Evolutionary conservation across 2,113 vertebrate species (phyloP).

Genomic region (Rattus rattus): DNA sequence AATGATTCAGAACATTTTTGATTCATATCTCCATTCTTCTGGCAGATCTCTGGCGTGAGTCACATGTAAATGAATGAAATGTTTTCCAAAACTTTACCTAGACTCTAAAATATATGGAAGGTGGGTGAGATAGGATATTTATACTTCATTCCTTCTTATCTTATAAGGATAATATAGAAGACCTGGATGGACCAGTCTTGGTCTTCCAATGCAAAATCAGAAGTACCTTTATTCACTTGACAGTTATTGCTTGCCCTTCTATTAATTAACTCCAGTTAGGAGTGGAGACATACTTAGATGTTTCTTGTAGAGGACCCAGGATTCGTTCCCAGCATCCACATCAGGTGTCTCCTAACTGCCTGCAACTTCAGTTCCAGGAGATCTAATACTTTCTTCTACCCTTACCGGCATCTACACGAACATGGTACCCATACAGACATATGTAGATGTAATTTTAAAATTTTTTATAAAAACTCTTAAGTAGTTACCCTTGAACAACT

Average conservation of each 20-base stretch:
- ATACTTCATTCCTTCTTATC: not conserved
- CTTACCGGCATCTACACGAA: not conserved
- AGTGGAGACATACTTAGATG: not conserved
- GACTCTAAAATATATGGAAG: constrained; percentile 53
- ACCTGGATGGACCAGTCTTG: not conserved
- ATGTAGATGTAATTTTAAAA: not conserved
- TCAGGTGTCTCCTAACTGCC: too few relatives aligned
- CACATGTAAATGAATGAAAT: constrained; percentile 75
- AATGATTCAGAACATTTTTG: constrained; percentile 76
- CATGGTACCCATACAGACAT: too few relatives aligned
- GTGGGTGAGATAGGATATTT: not conserved
- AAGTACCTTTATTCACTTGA: not conserved
- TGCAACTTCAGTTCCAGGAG: not conserved
- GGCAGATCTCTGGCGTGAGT: constrained; percentile 74
- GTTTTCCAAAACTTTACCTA: constrained; percentile 71
- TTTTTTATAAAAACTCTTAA: not conserved
- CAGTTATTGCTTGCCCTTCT: not conserved
- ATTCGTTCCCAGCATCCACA: too few relatives aligned
- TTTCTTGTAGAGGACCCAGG: not conserved
- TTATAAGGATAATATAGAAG: not conserved
- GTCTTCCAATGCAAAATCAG: not conserved
- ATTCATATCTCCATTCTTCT: constrained; percentile 78
- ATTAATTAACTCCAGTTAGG: not conserved
- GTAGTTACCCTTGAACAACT: not conserved
- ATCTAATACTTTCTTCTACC: not conserved